Conservation (phyloP, 2,888 invertebrate species). For the Danaus chrysippus region DNA sequence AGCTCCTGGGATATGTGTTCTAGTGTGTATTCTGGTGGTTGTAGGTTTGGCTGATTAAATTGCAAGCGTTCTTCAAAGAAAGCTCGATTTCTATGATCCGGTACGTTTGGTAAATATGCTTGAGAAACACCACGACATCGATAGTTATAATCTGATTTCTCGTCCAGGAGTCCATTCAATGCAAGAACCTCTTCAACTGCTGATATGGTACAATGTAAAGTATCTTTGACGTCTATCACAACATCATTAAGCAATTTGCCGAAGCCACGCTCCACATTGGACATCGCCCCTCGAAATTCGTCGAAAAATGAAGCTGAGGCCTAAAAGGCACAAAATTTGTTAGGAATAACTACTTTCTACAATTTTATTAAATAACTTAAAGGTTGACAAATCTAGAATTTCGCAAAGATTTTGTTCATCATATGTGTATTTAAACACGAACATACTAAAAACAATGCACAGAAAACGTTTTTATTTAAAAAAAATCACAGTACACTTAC, state of each 20-base stretch:
- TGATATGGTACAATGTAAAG: conserved; percentile 59
- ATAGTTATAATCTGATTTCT: conserved; percentile 36
- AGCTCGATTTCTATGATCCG: conserved; percentile 4
- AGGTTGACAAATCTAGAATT: too few species aligned
- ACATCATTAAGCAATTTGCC: conserved; percentile 58
- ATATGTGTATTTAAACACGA: too few species aligned
- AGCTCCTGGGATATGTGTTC: conserved; percentile 29
- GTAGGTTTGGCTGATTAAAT: conserved; percentile 3
- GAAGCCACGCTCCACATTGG: conserved; percentile 51
- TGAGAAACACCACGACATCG: conserved; percentile 32
- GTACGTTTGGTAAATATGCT: neutral
- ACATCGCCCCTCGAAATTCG: conserved; percentile 49
- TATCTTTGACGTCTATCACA: conserved; percentile 56
- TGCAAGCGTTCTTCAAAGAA: conserved; percentile 4
- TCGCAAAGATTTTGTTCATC: too few species aligned
- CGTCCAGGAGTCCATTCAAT: conserved; percentile 36
- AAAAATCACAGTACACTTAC: conserved; percentile 11
- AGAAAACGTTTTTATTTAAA: neutral
- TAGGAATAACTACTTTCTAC: neutral
- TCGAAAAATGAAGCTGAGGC: conserved; percentile 52
- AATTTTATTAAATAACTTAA: too few species aligned
- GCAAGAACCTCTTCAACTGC: conserved; percentile 56
- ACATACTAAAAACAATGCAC: neutral
- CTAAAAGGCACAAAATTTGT: conserved; percentile 43
- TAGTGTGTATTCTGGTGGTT: conserved; percentile 9